A percentile compares a stretch with the other conserved stretches of the same genome.
Evolutionary conservation across 2,888 invertebrate genomes (phyloP).

Genomic region (Pandemis heparana): DNA sequence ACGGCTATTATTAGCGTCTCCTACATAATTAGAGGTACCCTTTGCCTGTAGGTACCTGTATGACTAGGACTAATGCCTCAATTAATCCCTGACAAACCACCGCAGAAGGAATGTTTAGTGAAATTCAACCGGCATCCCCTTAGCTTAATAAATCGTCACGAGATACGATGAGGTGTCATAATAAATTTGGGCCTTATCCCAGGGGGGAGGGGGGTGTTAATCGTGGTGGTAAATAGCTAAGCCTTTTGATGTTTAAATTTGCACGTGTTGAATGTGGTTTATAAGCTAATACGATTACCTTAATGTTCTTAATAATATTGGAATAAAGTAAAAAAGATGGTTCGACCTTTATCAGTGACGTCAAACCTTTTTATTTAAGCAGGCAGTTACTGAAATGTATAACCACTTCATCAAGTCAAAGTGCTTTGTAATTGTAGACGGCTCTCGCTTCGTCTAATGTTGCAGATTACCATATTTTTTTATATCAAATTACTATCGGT

Average conservation of each 20-base stretch:
- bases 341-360: not conserved
- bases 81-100: slow-evolving; percentile 7
- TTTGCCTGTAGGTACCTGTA: slow-evolving; percentile 16
- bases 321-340: no score
- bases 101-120: slow-evolving; percentile 16
- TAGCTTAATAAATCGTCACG: slow-evolving; percentile 40
- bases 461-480: slow-evolving; percentile 32
- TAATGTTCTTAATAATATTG: no score
- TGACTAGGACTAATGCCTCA: slow-evolving; percentile 12
- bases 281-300: slow-evolving; percentile 8
- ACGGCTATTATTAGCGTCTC: no score
- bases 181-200: slow-evolving; percentile 42
- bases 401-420: slow-evolving; percentile 13
- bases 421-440: slow-evolving; percentile 13
- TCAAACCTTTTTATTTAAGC: not conserved
- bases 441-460: slow-evolving; percentile 17
- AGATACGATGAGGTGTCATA: slow-evolving; percentile 41
- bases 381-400: not conserved
- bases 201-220: slow-evolving; percentile 20
- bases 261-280: slow-evolving; percentile 12
- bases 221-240: slow-evolving; percentile 29
- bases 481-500: no score
- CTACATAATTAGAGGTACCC: not conserved
- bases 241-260: slow-evolving; percentile 32
- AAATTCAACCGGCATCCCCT: slow-evolving; percentile 20